Base-by-base conservation (phyloP, 1,140 invertebrate species). In the Drosophila arawakana region DNA sequence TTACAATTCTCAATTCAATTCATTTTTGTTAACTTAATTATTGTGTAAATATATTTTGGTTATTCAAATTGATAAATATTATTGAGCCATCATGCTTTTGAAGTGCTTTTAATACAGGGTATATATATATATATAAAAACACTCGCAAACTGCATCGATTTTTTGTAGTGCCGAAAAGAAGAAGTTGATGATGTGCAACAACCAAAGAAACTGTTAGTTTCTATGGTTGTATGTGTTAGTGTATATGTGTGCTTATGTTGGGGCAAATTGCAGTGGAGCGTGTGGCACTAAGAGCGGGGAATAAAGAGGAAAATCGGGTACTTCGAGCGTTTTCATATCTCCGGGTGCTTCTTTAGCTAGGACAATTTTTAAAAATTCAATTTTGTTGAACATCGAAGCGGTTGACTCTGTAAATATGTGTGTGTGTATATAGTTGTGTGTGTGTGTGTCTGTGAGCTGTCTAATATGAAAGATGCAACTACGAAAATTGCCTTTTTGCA, bases 291-390 rank as follows among this genome's bases (percentile, higher is more conserved):
- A 54, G 2, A 15, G 41, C 7, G 8, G 8, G n/a, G 43, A 30
- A 30, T 6, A 30, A 30, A 30, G 25, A 30, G 25, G 25, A 2
- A 30, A 5, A 30, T 30, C 25, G 10, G 25, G 58, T 13, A 15
- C 49, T 58, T 8, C 47, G 6, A 39, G 49, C 37, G 57, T 47
- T 80, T 80, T 86, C 83, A 83, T 88, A 89, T 86, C 88, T 86
- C 84, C 77, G 76, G 79, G 50, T 80, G 65, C 85, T 44, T 76
- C 73, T 62, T 63, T 60, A 73, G 76, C 70, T 37, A 75, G 76
- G 83, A 88, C 84, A 86, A 81, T 88, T 88, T 86, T 86, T 82
- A 86, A 86, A 89, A 88, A 88, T 88, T 88, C 84, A 88, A 88
- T 88, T 88, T 88, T 78, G 66, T 70, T 52, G 54, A 77, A 78